phyloP scores from a whole-genome alignment of 2,888 invertebrate species.

The Ennomos quercinarius region DNA sequence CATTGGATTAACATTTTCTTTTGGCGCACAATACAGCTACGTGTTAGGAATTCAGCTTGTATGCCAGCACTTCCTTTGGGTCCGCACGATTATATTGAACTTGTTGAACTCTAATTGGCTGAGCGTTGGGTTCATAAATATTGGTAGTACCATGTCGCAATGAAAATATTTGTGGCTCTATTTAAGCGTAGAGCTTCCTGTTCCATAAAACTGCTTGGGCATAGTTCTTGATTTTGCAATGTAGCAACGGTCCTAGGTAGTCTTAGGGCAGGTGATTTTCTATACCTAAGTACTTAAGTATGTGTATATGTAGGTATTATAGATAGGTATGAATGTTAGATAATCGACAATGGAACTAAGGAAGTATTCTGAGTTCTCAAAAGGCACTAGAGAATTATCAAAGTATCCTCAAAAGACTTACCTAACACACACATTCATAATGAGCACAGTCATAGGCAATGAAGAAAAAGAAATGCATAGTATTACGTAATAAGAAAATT shows the following conservation, averaged over 20 bases:
- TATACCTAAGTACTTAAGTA: not conserved
- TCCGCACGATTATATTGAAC: constrained; percentile 48
- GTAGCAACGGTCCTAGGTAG: not conserved
- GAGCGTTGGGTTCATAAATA: constrained; percentile 15
- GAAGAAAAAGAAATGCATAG: no score
- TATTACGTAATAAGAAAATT: no score
- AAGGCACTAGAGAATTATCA: constrained; percentile 2
- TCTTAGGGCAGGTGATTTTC: constrained; percentile 1
- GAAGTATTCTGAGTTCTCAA: not conserved
- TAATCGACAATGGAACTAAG: not conserved
- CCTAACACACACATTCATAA: no score
- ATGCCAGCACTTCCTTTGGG: constrained; percentile 68
- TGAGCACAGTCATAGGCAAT: no score
- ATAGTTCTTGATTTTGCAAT: constrained; percentile 3
- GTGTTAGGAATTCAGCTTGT: constrained; percentile 70
- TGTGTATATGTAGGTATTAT: no score
- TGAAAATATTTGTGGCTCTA: not conserved
- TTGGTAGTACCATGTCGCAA: constrained; percentile 5
- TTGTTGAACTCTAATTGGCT: constrained; percentile 47
- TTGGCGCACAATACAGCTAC: constrained; percentile 73
- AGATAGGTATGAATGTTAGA: not conserved
- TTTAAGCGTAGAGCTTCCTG: not conserved
- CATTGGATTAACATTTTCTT: constrained; percentile 81
- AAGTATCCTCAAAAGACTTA: not conserved
- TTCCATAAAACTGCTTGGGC: not conserved